Base-by-base conservation (phyloP, 2,888 invertebrate species). In the Hetaerina titia region DNA sequence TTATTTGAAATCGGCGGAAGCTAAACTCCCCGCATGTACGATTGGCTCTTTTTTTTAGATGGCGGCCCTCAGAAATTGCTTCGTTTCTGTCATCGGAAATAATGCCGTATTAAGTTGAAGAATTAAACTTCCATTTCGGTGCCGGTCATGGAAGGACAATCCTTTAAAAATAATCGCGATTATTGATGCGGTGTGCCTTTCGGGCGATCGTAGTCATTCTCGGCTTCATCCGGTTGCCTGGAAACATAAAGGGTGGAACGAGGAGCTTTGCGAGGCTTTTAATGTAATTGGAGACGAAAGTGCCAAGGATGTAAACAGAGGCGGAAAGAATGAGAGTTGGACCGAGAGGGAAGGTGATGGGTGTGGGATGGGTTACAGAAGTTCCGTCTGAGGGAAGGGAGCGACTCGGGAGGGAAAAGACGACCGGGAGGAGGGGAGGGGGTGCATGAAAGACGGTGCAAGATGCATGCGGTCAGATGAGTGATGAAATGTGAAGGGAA, bases 201-300 rank as follows among this genome's bases (percentile, higher is more conserved):
- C n/a, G 88, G 45, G 56, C 17, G 88, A 56, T 13, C 15, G 45
- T 13, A 88, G 88, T n/a, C 17, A 88, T 15, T 88, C 88, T 8
- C 45, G 8, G 56, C 31, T 19, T 45, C 56, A 13, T 45, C 4
- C 45, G 45, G 45, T 45, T 45, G 45, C 45, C 45, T 45, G 7
- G 22, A 22, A n/a, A n/a, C 22, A 64, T 7, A 69, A 69, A n/a
- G 69, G n/a, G 4, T 19, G 22, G 69, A n/a, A 69, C 15, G 88
- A 17, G 88, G 45, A n/a, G 45, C 56, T 56, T 13, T 7, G 88
- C 45, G 88, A 45, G 45, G 56, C 56, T 88, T 88, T 88, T 45
- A 56, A 88, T 88, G 88, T 45, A 88, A 88, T 56, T 88, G 31
- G 19, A 88, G 88, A 45, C 17, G 88, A 88, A 56, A 88, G 56